Base-by-base conservation (phyloP, 2,113 vertebrate species). In the Reinhardtius hippoglossoides region DNA sequence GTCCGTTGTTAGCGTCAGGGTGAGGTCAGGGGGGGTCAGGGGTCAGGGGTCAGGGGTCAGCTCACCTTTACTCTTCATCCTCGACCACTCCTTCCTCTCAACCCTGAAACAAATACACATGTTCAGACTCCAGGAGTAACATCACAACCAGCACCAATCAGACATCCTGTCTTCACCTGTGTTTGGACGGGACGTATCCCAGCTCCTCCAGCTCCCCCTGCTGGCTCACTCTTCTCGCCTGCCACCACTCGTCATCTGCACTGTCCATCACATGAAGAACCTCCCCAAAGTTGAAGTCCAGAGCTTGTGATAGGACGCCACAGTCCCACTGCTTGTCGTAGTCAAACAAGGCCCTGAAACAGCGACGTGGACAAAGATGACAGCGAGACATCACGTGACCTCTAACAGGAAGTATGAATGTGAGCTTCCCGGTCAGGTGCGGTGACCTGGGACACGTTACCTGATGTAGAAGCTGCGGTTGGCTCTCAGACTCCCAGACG, bases 211-310 rank as follows among this genome's bases (percentile, higher is more conserved):
- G 90, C 85, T 96, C 95, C 2, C 96, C 96, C 84, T 96, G 95
- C 0, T 95, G 93, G 82, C 92, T 95, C 18, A 97, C 93, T 0
- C 95, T 89, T 35, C 96, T 89, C 0, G 96, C 97, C 91, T 97
- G 96, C 97, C 97, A 97, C 97, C 97, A 97, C 37, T 97, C 96
- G 12, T 97, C 97, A 0, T 97, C 96, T 0, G 91, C 84, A 67
- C 96, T 95, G 48, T 97, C 96, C 0, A 95, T 93, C 59, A 97
- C 96, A 0, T 97, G 96, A 13, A 97, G 94, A 13, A 97, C 92
- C 12, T 97, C 97, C 9, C 97, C 96, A 0, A 97, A 97, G 80
- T 83, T 94, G 80, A 97, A 97, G 90, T 96, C 96, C 85, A 97
- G 88, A 0, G 96, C 96, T 65, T 97, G 97, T 9, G 96, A 97